Base-by-base conservation (phyloP, 2,113 vertebrate genomes). In the Orycteropus afer region DNA sequence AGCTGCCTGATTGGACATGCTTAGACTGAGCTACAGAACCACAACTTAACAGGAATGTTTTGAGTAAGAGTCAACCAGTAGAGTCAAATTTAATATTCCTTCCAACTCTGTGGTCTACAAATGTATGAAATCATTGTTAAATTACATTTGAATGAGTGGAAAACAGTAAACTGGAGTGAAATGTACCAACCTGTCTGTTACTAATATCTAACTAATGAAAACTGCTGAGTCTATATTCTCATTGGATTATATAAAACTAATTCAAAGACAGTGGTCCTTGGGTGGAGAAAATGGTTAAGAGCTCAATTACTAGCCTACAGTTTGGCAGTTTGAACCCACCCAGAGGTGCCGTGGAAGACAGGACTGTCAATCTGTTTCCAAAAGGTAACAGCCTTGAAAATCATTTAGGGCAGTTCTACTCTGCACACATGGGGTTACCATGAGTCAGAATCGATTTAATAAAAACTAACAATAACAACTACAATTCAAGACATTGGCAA, bases 41-140 rank as follows among this genome's bases (percentile, higher is more conserved):
- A 15, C 45, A 14, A 0, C 40, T 82, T 1, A 2, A 5, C 6
- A 45, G 34, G 59, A 7, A 37, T 5, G 15, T 13, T 34, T 5
- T 7, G 12, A 20, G 34, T 18, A 34, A 47, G 29, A 59, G 8
- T 32, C 8, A 0, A 5, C 4, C 45, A 0, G n/a, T 57, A 12
- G 47, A 53, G 0, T 0, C 74, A 20, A 27, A 37, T 3, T 40
- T 14, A 88, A 9, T 2, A 0, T 29, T 42, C 32, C 49, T 55
- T 29, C 22, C 2, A 45, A 7, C 2, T n/a, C 65, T 7, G 9
- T 37, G 13, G 14, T 45, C 25, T 14, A 42, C 20, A 51, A 29
- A 67, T 45, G 8, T 18, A 42, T 7, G 40, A n/a, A 55, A 89
- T 55, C 8, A 6, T 57, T 32, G 3, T 29, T 40, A 47, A 45